Base-by-base conservation (phyloP, 2,797 vertebrate genomes). In the Dipus sagitta region DNA sequence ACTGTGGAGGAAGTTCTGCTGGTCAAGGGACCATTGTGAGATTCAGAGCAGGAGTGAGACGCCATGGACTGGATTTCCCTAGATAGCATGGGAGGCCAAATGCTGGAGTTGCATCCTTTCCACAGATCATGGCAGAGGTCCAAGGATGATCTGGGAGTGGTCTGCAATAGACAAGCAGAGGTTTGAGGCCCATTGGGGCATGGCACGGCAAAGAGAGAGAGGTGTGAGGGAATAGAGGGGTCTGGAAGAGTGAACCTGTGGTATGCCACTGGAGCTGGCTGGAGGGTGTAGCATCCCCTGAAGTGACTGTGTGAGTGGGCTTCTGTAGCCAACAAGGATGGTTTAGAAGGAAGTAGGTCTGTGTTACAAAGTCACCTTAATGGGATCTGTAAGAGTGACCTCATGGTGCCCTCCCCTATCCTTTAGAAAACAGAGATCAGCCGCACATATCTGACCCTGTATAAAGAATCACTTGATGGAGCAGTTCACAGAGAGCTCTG, bases 331-430 rank as follows among this genome's bases (percentile, higher is more conserved):
- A 38, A 38, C 38, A 38, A 38, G 38, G 38, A 38, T 38, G 38
- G 38, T 38, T 38, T 38, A 34, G 52, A 62, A 2, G 32, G 47
- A 14, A n/a, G 38, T 47, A 32, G 14, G 30, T 15, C n/a, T 47
- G 23, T 12, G 20, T 28, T 52, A 5, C 4, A 0, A 30, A 47
- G 54, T 47, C 20, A 14, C 84, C 47, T 91, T 83, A 64, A 60
- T 34, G 2, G 2, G 14, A 34, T 70, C 65, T 26, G 17, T 42
- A 52, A 30, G 60, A 93, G 92, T 72, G 95, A 92, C 88, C 96
- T 99, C 86, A 97, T 97, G 23, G 0, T 99, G 10, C 98, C 99
- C 1, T 99, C 99, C 6, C 92, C 98, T 98, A 0, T 98, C 98
- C 0, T 60, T 96, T 0, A 42, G 0, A 98, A 99, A 62, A 99